Evolutionary conservation across 2,113 vertebrate genomes (phyloP).

Genomic region (Colossoma macropomum): DNA sequence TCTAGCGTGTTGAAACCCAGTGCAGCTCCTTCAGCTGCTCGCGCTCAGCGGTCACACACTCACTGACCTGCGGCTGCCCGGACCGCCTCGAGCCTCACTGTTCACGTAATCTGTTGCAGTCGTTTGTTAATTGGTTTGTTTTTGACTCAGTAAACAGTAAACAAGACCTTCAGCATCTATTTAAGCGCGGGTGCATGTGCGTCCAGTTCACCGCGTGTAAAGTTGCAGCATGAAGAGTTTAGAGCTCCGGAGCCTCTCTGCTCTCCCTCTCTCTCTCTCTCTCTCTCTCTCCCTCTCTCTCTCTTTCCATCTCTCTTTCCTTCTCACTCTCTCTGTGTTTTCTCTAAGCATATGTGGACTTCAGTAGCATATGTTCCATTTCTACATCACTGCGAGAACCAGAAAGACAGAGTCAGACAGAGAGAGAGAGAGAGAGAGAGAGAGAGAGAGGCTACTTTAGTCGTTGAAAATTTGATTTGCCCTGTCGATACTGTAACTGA

Average conservation of each 20-base stretch:
- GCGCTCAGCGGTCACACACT: background rate
- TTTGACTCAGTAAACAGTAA: background rate
- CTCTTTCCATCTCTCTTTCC: no score
- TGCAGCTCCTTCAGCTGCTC: no score
- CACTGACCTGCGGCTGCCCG: background rate
- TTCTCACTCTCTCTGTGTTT: no score
- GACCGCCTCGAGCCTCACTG: background rate
- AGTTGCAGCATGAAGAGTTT: no score
- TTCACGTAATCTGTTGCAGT: background rate
- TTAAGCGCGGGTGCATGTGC: background rate
- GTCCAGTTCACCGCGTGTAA: background rate
- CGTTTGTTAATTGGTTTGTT: background rate
- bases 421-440: conserved; percentile 16
- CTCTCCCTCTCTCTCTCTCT: no score
- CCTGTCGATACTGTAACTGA: background rate
- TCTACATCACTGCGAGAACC: no score
- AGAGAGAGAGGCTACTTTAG: conserved; percentile 22
- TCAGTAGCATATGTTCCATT: no score
- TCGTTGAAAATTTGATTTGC: background rate
- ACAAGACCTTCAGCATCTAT: background rate
- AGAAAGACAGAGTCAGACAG: background rate
- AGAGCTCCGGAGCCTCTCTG: background rate
- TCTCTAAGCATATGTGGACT: no score
- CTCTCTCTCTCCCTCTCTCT: no score
- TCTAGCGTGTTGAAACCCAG: background rate